Evolutionary conservation across 2,888 invertebrate species (phyloP).

Genomic region (Pseudanteris insignis): DNA sequence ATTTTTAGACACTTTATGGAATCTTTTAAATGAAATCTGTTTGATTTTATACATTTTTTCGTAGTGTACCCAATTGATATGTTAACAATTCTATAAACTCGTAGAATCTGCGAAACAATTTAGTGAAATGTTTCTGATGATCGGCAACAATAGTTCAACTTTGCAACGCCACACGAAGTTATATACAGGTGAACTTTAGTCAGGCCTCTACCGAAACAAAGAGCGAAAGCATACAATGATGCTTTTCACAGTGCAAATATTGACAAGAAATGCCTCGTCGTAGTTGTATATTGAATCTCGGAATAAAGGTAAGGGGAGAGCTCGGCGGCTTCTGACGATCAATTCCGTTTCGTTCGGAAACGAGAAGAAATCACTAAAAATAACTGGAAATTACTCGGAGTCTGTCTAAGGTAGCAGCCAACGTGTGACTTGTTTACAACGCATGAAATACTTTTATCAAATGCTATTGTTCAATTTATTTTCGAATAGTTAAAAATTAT

Average conservation of each 20-base stretch:
- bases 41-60: too few relatives aligned
- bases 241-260: conserved; percentile 43
- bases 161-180: conserved; percentile 12
- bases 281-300: conserved; percentile 31
- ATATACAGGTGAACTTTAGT: conserved; percentile 32
- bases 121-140: too few relatives aligned
- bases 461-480: too few relatives aligned
- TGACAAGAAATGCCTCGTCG: conserved; percentile 30
- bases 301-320: conserved; percentile 40
- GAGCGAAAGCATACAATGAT: conserved; percentile 31
- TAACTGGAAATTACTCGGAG: conserved; percentile 31
- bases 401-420: conserved; percentile 11
- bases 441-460: too few relatives aligned
- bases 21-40: too few relatives aligned
- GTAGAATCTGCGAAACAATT: too few relatives aligned
- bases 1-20: too few relatives aligned
- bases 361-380: conserved; percentile 41
- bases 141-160: too few relatives aligned
- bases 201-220: conserved; percentile 31
- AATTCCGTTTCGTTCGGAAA: conserved; percentile 24
- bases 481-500: too few relatives aligned
- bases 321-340: conserved; percentile 26
- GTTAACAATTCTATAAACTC: too few relatives aligned
- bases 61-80: too few relatives aligned
- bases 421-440: conserved; percentile 20